Conservation (phyloP, 2,888 invertebrate species). For the Drosophila prostipennis region DNA sequence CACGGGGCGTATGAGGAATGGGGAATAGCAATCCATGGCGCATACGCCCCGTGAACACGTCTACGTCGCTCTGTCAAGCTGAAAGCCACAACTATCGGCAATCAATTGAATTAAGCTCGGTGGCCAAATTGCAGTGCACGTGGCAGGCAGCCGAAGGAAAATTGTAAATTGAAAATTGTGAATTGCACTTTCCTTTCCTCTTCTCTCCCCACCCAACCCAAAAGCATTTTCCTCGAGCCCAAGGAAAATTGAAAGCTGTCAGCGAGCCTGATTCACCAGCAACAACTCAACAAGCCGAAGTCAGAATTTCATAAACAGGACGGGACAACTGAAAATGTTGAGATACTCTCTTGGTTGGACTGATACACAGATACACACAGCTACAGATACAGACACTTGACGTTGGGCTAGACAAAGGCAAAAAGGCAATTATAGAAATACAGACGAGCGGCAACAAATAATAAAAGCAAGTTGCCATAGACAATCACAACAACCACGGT, state of each 20-base stretch:
- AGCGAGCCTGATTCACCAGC: conserved; percentile 14
- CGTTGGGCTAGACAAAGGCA: conserved; percentile 63
- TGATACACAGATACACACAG: conserved; percentile 22
- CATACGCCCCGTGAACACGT: conserved; percentile 4
- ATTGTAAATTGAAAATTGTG: conserved; percentile 20
- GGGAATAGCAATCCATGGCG: conserved; percentile 8
- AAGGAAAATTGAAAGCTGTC: conserved; percentile 44
- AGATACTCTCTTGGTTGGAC: conserved; percentile 30
- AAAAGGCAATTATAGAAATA: conserved; percentile 73
- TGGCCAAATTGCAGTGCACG: conserved; percentile 26
- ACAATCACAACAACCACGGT: conserved; percentile 50
- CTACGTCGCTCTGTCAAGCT: background rate
- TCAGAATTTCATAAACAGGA: conserved; percentile 46
- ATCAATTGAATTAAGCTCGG: conserved; percentile 28
- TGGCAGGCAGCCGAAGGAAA: conserved; percentile 7
- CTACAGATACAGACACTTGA: conserved; percentile 50
- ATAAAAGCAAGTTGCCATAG: conserved; percentile 74
- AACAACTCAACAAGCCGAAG: background rate
- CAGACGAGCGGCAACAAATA: conserved; percentile 71
- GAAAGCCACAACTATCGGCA: conserved; percentile 33
- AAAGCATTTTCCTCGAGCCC: conserved; percentile 1
- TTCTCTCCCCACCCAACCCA: too few species aligned
- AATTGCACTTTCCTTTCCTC: conserved; percentile 19
- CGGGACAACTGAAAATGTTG: conserved; percentile 47
- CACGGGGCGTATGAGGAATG: conserved; percentile 21